These are phyloP conservation scores for Cheilosia pagana DNA, from an alignment of 2,888 invertebrate genomes.

Conservation along the genomic window DNA sequence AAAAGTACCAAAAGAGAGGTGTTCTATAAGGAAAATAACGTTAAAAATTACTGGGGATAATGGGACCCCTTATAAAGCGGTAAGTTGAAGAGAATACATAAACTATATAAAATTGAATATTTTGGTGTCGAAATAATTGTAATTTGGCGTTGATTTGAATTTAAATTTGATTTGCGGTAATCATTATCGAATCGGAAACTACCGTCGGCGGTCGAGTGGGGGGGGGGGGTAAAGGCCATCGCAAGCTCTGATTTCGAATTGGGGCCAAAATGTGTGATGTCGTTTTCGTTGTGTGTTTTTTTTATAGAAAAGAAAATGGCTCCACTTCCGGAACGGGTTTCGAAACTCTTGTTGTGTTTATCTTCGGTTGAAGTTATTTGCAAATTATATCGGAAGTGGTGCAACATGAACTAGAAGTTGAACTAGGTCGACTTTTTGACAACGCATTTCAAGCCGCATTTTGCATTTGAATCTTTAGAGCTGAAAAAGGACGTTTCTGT, in stretches of 20 bases:
- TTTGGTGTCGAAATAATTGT: neutral
- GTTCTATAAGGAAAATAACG: conserved; percentile 40
- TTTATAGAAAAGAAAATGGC: conserved; percentile 36
- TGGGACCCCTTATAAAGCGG: conserved; percentile 83
- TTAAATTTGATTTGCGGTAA: conserved; percentile 22
- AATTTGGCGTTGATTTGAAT: neutral
- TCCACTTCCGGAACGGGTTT: conserved; percentile 50
- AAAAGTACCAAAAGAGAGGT: conserved; percentile 21
- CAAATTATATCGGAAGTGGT: conserved; percentile 30
- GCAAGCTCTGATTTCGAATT: conserved; percentile 56
- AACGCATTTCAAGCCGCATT: neutral
- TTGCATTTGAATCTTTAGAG: too few species aligned
- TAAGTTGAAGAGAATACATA: conserved; percentile 77
- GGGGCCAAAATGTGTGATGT: conserved; percentile 48
- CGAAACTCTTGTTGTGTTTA: conserved; percentile 32
- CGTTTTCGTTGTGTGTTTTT: conserved; percentile 24
- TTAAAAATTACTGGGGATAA: conserved; percentile 80
- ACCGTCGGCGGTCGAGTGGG: conserved; percentile 1
- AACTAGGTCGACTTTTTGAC: neutral
- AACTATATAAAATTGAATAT: neutral
- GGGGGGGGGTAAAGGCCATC: conserved; percentile 46
- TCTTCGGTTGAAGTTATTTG: conserved; percentile 35
- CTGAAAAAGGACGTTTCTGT: too few species aligned
- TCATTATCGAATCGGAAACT: conserved; percentile 33
- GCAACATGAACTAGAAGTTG: neutral